Base-by-base conservation (phyloP, 2,888 invertebrate species). In the Deilephila porcellus region DNA sequence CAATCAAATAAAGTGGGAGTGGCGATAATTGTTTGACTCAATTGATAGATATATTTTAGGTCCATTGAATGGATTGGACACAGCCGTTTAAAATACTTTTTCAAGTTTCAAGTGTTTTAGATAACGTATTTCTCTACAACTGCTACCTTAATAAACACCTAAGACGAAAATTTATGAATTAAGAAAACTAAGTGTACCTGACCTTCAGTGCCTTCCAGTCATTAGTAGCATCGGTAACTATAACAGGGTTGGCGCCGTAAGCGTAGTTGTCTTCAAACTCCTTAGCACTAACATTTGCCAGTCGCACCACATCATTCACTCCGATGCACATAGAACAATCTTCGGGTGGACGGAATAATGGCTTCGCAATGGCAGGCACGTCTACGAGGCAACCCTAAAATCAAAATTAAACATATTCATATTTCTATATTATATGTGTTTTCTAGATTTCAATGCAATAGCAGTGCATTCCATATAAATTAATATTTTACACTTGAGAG, bases 121-220 rank as follows among this genome's bases (percentile, higher is more conserved):
- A 25, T 25, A 25, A 25, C 25, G 25, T 25, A 25, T 25, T 11
- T 4, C 4, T 53, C 17, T 53, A 56, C 19, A n/a, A n/a, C 45
- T 6, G 14, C 17, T n/a, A n/a, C n/a, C 14, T n/a, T 17, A 3
- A 19, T 6, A 56, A n/a, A n/a, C n/a, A 19, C 17, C 14, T 37
- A 29, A 56, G 29, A 2, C 8, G 64, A 60, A 5, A 5, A 6
- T 29, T 20, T 6, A 72, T 3, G 17, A 71, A 32, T 52, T 5
- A 71, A 3, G 6, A 8, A 6, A n/a, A 20, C 5, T 53, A 20
- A 32, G 17, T 8, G 20, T 4, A 4, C 4, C 62, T 71, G 76
- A 96, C 95, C 76, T 96, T 85, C 20, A 96, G 89, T 0, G 98
- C 98, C 53, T 96, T 96, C 99, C 99, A 99, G 78, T 97, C 96